phyloP scores from a whole-genome alignment of 2,113 vertebrate genomes.

The Malurus cyaneus region DNA sequence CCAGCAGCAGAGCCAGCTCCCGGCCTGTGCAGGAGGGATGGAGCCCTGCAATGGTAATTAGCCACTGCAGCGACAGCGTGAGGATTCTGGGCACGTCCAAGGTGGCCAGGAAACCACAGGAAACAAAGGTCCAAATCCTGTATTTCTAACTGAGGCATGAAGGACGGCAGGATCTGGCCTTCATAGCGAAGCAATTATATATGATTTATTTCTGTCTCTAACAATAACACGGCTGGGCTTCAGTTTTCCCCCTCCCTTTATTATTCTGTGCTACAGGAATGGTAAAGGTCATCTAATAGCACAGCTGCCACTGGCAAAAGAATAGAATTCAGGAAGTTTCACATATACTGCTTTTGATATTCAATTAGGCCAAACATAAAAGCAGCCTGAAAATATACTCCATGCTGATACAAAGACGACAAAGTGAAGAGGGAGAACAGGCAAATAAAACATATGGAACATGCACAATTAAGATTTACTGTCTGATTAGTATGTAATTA shows the following conservation, averaged over 20 bases:
- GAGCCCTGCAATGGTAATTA: conserved; percentile 27
- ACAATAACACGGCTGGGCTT: conserved; percentile 60
- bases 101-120: conserved; percentile 48
- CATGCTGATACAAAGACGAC: conserved; percentile 47
- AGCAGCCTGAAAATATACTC: conserved; percentile 41
- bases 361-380: conserved; percentile 47
- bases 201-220: conserved; percentile 58
- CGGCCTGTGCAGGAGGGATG: not conserved
- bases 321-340: conserved; percentile 49
- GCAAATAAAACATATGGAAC: conserved; percentile 43
- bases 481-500: conserved; percentile 66
- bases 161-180: conserved; percentile 59
- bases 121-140: conserved; percentile 60
- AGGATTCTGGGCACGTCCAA: conserved; percentile 37
- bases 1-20: not conserved
- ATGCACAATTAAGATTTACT: conserved; percentile 26
- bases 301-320: conserved; percentile 30
- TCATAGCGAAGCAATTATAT: conserved; percentile 52
- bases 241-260: conserved; percentile 32
- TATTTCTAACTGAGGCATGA: conserved; percentile 61
- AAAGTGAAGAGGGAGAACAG: conserved; percentile 24
- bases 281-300: conserved; percentile 54
- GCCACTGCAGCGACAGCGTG: not conserved
- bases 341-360: conserved; percentile 34
- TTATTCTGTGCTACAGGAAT: conserved; percentile 41